phyloP scores from a whole-genome alignment of 2,797 vertebrate species.

The Bradypus variegatus region DNA sequence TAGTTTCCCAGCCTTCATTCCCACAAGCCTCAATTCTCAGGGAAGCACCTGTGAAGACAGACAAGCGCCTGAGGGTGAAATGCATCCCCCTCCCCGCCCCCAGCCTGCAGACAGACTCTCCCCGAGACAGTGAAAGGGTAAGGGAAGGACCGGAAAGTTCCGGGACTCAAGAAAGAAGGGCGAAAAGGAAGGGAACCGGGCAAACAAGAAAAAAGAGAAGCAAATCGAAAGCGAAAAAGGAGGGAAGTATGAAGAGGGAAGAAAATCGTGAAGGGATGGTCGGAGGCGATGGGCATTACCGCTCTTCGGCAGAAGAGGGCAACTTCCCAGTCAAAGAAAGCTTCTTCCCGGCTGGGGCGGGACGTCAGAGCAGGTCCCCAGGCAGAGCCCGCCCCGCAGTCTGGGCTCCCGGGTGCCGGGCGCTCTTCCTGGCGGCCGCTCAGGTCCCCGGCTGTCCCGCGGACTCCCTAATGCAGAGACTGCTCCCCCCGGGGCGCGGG shows the following conservation, averaged over 20 bases:
- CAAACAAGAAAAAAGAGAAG: accelerated
- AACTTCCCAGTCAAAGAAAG: background rate
- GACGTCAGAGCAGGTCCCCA: background rate
- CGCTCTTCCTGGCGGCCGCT: slow-evolving; percentile 46
- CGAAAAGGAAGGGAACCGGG: too few relatives aligned
- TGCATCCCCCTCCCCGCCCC: background rate
- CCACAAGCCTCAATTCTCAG: background rate
- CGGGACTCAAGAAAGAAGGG: too few relatives aligned
- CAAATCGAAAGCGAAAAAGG: too few relatives aligned
- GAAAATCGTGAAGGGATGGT: background rate
- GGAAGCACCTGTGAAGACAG: background rate
- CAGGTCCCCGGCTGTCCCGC: background rate
- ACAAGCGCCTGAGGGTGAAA: background rate
- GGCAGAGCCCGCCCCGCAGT: background rate
- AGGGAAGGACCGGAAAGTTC: background rate
- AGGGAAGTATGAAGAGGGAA: too few relatives aligned
- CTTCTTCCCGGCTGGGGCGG: background rate
- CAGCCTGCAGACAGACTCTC: background rate
- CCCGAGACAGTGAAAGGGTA: too few relatives aligned
- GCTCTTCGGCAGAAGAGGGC: slow-evolving; percentile 37
- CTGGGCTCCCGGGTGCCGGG: background rate
- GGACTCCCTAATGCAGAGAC: accelerated
- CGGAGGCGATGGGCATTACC: background rate
- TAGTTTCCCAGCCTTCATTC: accelerated
- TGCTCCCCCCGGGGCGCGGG: background rate